A percentile compares a stretch with the other conserved stretches of the same genome.
These are phyloP conservation scores for Charanyca ferruginea DNA, from an alignment of 2,888 invertebrate species.

Conservation along the genomic window DNA sequence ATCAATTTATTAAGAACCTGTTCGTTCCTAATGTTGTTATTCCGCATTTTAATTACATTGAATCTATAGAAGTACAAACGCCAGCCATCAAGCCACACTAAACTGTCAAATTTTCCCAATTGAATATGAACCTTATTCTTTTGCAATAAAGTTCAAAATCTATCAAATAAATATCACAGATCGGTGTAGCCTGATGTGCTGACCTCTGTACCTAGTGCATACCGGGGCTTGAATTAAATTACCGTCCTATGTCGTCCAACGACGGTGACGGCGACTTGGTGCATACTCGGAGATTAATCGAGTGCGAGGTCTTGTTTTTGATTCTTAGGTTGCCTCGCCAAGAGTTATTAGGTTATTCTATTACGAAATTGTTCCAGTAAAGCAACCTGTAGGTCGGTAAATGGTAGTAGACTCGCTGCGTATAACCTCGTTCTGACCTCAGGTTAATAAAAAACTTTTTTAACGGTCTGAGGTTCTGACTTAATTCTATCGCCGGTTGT, in stretches of 20 bases:
- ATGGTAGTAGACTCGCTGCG: background rate
- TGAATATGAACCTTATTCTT: no score
- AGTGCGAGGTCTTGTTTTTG: conserved; percentile 4
- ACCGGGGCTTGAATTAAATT: conserved; percentile 37
- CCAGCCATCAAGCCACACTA: no score
- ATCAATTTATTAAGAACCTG: conserved; percentile 56
- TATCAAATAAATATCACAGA: no score
- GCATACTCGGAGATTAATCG: conserved; percentile 14
- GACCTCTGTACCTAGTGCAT: conserved; percentile 31
- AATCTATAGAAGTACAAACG: conserved; percentile 20
- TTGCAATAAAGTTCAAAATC: no score
- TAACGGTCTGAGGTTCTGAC: background rate
- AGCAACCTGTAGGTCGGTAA: background rate
- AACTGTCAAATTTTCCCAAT: no score
- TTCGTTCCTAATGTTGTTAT: conserved; percentile 47
- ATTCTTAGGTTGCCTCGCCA: background rate
- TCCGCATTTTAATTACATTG: conserved; percentile 46
- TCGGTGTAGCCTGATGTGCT: no score
- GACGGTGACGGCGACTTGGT: conserved; percentile 6
- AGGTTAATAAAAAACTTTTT: no score
- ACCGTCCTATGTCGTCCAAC: conserved; percentile 11
- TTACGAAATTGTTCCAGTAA: background rate
- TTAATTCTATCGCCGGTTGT: no score
- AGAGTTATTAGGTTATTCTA: conserved; percentile 6
- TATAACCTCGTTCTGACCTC: background rate